Base-by-base conservation (phyloP, 2,113 vertebrate species). In the Ceyx melanurus region DNA sequence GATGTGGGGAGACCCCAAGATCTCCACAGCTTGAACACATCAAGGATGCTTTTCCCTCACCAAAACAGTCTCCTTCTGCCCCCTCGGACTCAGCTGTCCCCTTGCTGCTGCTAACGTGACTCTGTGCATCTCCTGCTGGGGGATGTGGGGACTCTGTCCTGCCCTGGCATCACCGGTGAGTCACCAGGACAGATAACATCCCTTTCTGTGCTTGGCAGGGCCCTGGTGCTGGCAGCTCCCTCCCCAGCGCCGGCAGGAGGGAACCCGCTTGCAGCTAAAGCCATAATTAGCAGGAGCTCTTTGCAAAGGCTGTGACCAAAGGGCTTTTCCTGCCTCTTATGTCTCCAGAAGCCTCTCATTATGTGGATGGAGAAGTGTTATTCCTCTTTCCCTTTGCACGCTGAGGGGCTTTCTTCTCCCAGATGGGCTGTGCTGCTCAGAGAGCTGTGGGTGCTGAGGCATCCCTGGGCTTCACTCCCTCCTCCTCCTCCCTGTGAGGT, bases 11-110 rank as follows among this genome's bases (percentile, higher is more conserved):
- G 11, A 6, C 18, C 13, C 11, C 4, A 7, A 15, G 26, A 33
- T 42, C 13, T 37, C 13, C 26, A 4, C 2, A 1, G 3, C 61
- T 61, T 45, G 45, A 20, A 15, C 31, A 29, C 42, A 0, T 0
- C 28, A 35, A 31, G 18, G 46, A 8, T 0, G 1, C n/a, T 46
- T 46, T 51, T 15, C 15, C 21, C 19, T 61, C 5, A 2, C 62
- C 50, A 0, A 11, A 60, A 43, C 33, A 5, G 3, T 19, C n/a
- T 57, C 67, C 33, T 51, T 9, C 28, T 4, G 28, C 45, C 68
- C 68, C 40, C 18, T n/a, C 35, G 46, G 37, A 11, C 79, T 53
- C 3, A 1, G 57, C 13, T 15, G 0, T 46, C 35, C 15, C n/a
- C 35, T 23, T 23, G 46, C 62, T 26, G 56, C 72, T 65, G 62